Evolutionary conservation across 1,140 invertebrate genomes (phyloP), one percentile per base, ranked within the genome.

Genomic region (Danaus plexippus): DNA sequence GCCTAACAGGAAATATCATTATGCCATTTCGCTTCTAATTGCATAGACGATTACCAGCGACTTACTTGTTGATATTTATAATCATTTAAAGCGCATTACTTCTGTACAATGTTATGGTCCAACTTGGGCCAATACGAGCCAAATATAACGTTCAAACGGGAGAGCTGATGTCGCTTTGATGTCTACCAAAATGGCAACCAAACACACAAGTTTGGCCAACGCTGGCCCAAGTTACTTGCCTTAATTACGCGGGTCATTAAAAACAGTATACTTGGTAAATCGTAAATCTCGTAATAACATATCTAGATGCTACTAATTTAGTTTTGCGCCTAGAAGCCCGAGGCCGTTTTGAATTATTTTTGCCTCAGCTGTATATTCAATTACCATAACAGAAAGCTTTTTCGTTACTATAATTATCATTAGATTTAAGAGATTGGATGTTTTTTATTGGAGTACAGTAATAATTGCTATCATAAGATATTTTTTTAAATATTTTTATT

Each of bases 81-180:
- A 67, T 57, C 57, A 67, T 67, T 67, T 61, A 64, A 67, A 64
- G 45, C 22, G 22, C 52, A 67, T 67, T 66, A 66, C 50, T 18
- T 11, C 44, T 59, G 41, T 60, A 51, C 40, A 40, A 51, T 4
- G 22, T 32, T 32, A 32, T 32, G 22, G 22, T 32, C 22, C 22
- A 32, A 32, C 5, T 32, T 32, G 22, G 22, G 22, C 22, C 22
- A 32, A 32, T 32, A 8, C 22, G 22, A 3, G 22, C 22, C 22
- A 32, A 32, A 32, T 32, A 32, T 32, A 32, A 32, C 22, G 7
- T 32, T 6, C 7, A 7, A 32, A 32, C 22, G 22, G 4, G 22
- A 32, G 22, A 32, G 7, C 22, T 32, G 7, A 32, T 8, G 7
- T 32, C 22, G 22, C 22, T 32, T 32, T 32, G 22, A 32, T 32